phyloP scores from a whole-genome alignment of 2,113 vertebrate species.

The Antechinus flavipes region DNA sequence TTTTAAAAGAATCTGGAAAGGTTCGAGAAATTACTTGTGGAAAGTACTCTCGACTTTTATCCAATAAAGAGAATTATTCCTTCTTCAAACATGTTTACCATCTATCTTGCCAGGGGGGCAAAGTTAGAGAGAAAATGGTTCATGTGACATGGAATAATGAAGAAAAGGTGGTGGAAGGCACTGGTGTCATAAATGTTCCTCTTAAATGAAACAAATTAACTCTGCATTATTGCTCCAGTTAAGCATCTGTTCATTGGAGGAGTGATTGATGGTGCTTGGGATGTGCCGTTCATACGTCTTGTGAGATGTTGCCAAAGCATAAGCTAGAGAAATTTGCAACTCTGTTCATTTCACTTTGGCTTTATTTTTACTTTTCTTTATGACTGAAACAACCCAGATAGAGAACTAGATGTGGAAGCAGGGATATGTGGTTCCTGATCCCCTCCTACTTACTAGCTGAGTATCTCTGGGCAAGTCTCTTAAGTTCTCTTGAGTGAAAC shows the following conservation, averaged over 20 bases:
- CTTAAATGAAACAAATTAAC: slow-evolving; percentile 9
- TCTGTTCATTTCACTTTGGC: neutral
- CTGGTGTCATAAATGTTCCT: neutral
- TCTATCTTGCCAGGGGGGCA: neutral
- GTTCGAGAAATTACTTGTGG: rapidly evolving
- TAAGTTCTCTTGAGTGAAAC: neutral
- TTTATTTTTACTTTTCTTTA: neutral
- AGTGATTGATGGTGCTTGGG: neutral
- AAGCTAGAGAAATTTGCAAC: rapidly evolving
- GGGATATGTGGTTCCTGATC: neutral
- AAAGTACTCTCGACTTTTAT: neutral
- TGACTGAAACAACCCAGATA: neutral
- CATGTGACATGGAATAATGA: neutral
- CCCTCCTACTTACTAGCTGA: neutral
- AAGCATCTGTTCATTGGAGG: neutral
- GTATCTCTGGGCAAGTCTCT: neutral
- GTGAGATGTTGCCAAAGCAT: neutral
- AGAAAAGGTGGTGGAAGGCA: neutral
- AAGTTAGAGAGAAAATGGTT: neutral
- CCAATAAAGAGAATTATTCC: neutral
- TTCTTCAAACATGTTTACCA: neutral
- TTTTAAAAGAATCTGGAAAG: neutral
- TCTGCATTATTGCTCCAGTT: rapidly evolving
- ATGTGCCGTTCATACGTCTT: neutral
- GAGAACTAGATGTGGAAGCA: neutral